These are phyloP conservation scores for Temnothorax unifasciatus DNA, from an alignment of 2,888 invertebrate genomes.

Conservation along the genomic window DNA sequence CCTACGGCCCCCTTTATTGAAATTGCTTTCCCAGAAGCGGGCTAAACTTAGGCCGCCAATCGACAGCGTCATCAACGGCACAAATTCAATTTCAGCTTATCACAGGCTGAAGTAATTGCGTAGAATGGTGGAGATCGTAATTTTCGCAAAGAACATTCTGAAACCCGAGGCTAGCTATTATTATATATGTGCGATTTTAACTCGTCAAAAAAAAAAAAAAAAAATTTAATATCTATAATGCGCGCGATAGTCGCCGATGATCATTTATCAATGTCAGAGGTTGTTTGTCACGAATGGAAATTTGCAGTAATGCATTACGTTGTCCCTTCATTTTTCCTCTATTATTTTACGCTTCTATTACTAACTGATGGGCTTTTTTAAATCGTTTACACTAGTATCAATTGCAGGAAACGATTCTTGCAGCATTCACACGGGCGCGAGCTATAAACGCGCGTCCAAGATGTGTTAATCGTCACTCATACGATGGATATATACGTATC, in stretches of 20 bases:
- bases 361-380: constrained; percentile 2
- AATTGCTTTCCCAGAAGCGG: constrained; percentile 63
- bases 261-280: constrained; percentile 2
- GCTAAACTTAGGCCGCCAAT: constrained; percentile 55
- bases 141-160: constrained; percentile 2
- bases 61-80: constrained; percentile 54
- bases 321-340: not conserved
- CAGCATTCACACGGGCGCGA: not conserved
- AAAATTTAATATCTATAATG: constrained; percentile 11
- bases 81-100: constrained; percentile 52
- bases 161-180: constrained; percentile 14
- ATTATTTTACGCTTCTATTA: not conserved
- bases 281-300: constrained; percentile 23
- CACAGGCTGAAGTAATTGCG: constrained; percentile 23
- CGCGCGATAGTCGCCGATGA: not conserved
- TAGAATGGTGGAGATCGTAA: not conserved
- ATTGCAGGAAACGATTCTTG: constrained; percentile 21
- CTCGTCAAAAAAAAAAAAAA: not conserved
- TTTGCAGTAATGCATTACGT: not conserved
- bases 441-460: not conserved
- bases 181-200: constrained; percentile 28
- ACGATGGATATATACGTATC: not conserved
- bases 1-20: constrained; percentile 62
- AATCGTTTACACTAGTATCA: not conserved
- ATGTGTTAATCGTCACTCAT: constrained; percentile 20